Percentiles rank a stretch among this genome's conserved stretches.
Evolutionary conservation across 2,888 invertebrate species (phyloP).

Genomic region (Arctia plantaginis): DNA sequence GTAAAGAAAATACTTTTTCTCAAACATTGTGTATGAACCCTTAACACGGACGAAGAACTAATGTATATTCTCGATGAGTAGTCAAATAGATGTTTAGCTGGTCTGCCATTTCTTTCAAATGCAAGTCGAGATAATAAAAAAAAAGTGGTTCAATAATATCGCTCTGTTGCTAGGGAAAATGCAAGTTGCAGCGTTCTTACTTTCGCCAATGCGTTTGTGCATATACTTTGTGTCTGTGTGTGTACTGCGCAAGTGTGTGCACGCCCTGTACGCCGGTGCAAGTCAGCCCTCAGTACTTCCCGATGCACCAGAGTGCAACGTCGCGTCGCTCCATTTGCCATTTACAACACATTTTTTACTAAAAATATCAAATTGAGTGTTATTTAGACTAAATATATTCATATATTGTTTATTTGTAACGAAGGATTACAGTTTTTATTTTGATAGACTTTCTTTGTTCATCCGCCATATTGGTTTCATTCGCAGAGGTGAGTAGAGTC

Average conservation of each 20-base stretch:
- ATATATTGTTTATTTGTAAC: constrained; percentile 34
- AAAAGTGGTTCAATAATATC: constrained; percentile 44
- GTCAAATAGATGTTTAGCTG: background rate
- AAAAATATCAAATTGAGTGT: constrained; percentile 29
- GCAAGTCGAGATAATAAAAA: constrained; percentile 45
- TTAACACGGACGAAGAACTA: background rate
- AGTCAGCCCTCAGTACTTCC: constrained; percentile 50
- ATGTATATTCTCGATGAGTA: background rate
- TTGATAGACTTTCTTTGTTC: constrained; percentile 58
- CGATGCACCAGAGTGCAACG: constrained; percentile 56
- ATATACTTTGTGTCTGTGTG: constrained; percentile 34
- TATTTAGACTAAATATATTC: constrained; percentile 5
- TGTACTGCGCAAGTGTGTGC: constrained; percentile 42
- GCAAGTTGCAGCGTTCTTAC: constrained; percentile 51
- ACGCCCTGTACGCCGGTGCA: constrained; percentile 49
- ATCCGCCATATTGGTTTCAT: constrained; percentile 67
- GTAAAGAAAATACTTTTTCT: background rate
- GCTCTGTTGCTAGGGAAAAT: constrained; percentile 58
- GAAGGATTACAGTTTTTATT: constrained; percentile 51
- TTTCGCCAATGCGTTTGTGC: constrained; percentile 53
- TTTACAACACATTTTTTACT: constrained; percentile 23
- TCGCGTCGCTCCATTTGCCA: constrained; percentile 30
- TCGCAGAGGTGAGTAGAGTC: constrained; percentile 59
- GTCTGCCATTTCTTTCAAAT: constrained; percentile 9
- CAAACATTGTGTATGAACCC: background rate